These are phyloP conservation scores for Neosilurus hyrtlii DNA, from an alignment of 2,797 vertebrate species.

Conservation along the genomic window DNA sequence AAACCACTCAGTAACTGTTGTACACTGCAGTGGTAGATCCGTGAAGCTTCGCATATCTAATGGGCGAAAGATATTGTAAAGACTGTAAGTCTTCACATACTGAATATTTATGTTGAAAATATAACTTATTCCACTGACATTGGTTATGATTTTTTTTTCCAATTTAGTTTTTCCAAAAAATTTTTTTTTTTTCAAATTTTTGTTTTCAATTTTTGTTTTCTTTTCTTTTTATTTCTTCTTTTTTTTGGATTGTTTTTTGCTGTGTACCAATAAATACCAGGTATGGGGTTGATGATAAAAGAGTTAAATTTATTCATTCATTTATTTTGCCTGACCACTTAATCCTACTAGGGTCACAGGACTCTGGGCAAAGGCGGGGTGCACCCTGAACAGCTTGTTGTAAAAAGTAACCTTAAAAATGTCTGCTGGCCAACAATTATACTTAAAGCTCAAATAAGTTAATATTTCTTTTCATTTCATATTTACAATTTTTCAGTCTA, in stretches of 20 bases:
- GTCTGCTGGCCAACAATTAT: background rate
- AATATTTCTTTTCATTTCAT: background rate
- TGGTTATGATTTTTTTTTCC: background rate
- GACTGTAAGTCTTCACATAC: background rate
- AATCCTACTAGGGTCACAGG: no score
- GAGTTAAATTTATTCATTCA: no score
- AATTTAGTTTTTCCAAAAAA: background rate
- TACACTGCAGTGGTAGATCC: background rate
- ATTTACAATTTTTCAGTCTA: no score
- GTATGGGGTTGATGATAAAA: background rate
- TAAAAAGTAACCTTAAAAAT: background rate
- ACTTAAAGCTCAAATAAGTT: background rate
- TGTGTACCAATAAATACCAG: background rate
- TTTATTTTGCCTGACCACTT: no score
- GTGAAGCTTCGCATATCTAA: background rate
- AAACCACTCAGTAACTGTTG: background rate
- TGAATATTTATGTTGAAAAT: background rate
- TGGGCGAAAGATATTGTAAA: background rate
- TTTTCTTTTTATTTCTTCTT: background rate
- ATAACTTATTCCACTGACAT: background rate
- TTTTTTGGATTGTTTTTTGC: no score
- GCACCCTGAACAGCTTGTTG: no score
- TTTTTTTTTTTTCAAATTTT: background rate
- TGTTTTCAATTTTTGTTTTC: background rate
- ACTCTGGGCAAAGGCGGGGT: no score